phyloP scores from a whole-genome alignment of 2,888 invertebrate species.

The Cosmia trapezina region DNA sequence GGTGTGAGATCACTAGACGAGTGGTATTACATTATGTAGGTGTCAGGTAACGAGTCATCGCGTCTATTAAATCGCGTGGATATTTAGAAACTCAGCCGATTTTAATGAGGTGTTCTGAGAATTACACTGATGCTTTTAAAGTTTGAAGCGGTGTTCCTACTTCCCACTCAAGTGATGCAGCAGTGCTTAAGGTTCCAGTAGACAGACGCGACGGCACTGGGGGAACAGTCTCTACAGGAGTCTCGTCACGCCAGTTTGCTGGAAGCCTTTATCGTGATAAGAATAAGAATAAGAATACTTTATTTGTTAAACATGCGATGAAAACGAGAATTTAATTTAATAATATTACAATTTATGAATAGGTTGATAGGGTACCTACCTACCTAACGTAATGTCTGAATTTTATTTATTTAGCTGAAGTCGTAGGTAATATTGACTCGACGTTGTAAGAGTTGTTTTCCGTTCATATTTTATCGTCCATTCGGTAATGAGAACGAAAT shows the following conservation, averaged over 20 bases:
- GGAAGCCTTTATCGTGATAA: too few species aligned
- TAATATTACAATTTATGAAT: not conserved
- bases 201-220: too few species aligned
- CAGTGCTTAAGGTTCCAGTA: not conserved
- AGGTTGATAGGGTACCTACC: not conserved
- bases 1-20: conserved; percentile 62
- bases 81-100: conserved; percentile 20
- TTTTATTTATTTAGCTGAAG: conserved; percentile 11
- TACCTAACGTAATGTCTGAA: not conserved
- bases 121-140: not conserved
- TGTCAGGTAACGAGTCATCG: conserved; percentile 47
- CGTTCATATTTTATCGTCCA: not conserved
- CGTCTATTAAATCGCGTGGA: not conserved
- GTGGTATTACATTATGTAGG: conserved; percentile 51
- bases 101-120: conserved; percentile 26
- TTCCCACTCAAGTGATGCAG: not conserved
- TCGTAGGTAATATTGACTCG: not conserved
- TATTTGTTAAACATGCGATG: too few species aligned
- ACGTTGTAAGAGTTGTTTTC: not conserved
- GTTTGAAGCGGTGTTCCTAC: not conserved
- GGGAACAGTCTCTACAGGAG: too few species aligned
- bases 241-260: too few species aligned
- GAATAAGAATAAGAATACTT: too few species aligned
- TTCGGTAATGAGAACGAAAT: conserved; percentile 2
- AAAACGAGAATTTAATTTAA: too few species aligned